These are phyloP conservation scores for Galaxias olidus DNA, from an alignment of 2,797 vertebrate species.

Conservation along the genomic window DNA sequence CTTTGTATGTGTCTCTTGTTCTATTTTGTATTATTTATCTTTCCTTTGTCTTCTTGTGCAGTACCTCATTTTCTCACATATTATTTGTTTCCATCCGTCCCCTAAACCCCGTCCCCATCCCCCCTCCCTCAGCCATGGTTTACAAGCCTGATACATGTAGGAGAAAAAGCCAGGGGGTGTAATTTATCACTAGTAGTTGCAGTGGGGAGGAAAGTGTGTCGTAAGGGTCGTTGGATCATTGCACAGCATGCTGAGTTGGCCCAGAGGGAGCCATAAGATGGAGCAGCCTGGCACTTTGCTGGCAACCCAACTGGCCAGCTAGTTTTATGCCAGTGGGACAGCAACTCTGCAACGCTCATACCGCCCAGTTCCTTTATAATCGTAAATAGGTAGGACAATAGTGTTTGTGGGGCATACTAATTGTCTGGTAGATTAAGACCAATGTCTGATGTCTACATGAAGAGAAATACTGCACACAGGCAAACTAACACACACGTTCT, in stretches of 20 bases:
- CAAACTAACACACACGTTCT: too few species aligned
- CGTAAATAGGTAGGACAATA: too few species aligned
- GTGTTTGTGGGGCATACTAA: too few species aligned
- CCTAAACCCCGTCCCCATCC: background rate
- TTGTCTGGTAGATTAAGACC: too few species aligned
- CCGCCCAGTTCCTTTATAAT: too few species aligned
- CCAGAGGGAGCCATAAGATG: slow-evolving; percentile 56
- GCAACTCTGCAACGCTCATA: slow-evolving; percentile 35
- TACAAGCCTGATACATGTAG: slow-evolving; percentile 52
- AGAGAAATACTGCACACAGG: too few species aligned
- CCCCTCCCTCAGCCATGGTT: slow-evolving; percentile 23
- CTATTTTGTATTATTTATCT: slow-evolving; percentile 31
- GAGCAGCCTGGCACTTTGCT: too few species aligned
- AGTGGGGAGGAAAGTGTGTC: slow-evolving; percentile 49
- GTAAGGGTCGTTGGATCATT: slow-evolving; percentile 55
- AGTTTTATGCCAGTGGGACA: slow-evolving; percentile 27
- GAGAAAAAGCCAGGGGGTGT: slow-evolving; percentile 50
- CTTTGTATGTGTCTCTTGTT: background rate
- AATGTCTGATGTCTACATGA: too few species aligned
- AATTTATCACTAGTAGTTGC: slow-evolving; percentile 65
- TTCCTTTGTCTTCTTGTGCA: slow-evolving; percentile 22
- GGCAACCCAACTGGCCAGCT: slow-evolving; percentile 37
- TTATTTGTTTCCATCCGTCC: background rate
- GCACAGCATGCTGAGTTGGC: slow-evolving; percentile 51
- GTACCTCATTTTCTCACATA: slow-evolving; percentile 10